Evolutionary conservation across 2,797 vertebrate genomes (phyloP), one percentile per base, ranked within the genome.

Genomic region (Helarctos malayanus): DNA sequence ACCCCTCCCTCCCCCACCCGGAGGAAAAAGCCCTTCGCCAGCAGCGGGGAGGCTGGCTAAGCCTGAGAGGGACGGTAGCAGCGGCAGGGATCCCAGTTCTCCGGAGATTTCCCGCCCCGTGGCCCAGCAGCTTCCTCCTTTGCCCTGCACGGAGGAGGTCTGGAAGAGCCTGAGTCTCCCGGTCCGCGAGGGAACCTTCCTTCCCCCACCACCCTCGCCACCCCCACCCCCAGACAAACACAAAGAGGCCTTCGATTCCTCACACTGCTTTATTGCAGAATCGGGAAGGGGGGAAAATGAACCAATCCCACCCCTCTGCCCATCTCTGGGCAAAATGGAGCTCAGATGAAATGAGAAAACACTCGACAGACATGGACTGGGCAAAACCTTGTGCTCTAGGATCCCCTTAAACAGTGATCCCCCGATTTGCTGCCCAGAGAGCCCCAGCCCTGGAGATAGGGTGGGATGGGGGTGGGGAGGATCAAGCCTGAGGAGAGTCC

Each of bases 211-310:
- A 4, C 18, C 12, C 56, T 54, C 47, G 47, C 38, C n/a, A 12
- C 19, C 9, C 73, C 57, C 59, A 12, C 19, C 9, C 73, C 57
- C 59, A 29, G 41, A 86, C 45, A 87, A 87, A 94, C 59, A 96
- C 69, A 80, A 61, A 19, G 45, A 93, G 69, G 38, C 83, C 93
- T 52, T 73, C 2, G 35, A 79, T 95, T 97, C 92, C 78, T 97
- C 93, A 93, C 79, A 84, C 88, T 78, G 95, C 92, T 98, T 98
- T 98, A 98, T 98, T 98, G 95, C 95, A 97, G 96, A 98, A 86
- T 90, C 93, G 91, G 38, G 27, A 92, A 94, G 54, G 11, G 38
- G 41, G 57, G 94, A 32, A 15, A 29, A 61, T 32, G 16, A 78
- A n/a, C 61, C 71, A 86, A 23, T 65, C 49, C 56, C 84, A 91